Conservation (phyloP, 2,113 vertebrate genomes). For the Phyllostomus hastatus region DNA sequence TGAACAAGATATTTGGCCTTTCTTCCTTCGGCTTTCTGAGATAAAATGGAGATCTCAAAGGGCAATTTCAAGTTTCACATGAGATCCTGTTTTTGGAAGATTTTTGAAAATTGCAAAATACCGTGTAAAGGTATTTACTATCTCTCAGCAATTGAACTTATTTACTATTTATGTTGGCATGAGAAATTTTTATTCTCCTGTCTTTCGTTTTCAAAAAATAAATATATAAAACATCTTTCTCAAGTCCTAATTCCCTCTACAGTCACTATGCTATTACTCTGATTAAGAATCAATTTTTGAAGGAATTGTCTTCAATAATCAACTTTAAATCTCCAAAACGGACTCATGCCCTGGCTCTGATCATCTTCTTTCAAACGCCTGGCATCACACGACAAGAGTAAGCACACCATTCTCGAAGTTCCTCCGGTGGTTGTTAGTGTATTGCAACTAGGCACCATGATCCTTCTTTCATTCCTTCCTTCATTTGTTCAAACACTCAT, state of each 20-base stretch:
- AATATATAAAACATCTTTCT: neutral
- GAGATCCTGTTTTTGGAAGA: neutral
- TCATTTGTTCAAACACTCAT: neutral
- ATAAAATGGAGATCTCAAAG: neutral
- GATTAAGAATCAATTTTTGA: neutral
- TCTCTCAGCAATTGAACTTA: neutral
- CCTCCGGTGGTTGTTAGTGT: neutral
- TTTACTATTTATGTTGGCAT: neutral
- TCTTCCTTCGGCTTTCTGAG: neutral
- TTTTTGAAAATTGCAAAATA: neutral
- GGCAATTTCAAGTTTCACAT: neutral
- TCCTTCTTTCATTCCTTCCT: neutral
- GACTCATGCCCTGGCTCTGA: neutral
- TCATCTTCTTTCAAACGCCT: neutral
- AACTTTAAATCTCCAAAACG: neutral
- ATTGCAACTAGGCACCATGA: neutral
- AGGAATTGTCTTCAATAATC: neutral
- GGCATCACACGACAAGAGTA: too few relatives aligned
- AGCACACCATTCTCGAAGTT: neutral
- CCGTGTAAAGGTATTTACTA: neutral
- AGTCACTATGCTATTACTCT: neutral
- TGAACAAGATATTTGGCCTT: neutral
- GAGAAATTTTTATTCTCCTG: neutral
- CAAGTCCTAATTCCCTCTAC: neutral
- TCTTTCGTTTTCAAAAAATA: constrained; percentile 24